Evolutionary conservation across 2,888 invertebrate genomes (phyloP).

Genomic region (Hyppa rectilinea): DNA sequence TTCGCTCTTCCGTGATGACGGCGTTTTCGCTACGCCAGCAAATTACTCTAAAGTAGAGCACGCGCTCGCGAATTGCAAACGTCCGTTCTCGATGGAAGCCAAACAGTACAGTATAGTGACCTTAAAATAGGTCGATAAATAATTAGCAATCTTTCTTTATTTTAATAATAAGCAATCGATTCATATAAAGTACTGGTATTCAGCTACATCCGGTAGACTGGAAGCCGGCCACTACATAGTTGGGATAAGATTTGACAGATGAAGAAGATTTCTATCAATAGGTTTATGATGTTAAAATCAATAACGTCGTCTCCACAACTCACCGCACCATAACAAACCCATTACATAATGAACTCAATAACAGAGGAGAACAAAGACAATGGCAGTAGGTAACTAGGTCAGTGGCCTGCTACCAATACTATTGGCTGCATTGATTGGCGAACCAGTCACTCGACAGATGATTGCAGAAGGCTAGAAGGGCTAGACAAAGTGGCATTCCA

Average conservation of each 20-base stretch:
- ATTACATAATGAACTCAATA: slow-evolving; percentile 9
- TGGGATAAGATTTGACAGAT: background rate
- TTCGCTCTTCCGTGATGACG: no score
- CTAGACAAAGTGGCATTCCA: background rate
- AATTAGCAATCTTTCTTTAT: no score
- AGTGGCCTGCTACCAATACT: slow-evolving; percentile 12
- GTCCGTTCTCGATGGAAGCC: no score
- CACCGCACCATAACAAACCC: slow-evolving; percentile 2
- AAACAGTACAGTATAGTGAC: no score
- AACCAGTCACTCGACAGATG: background rate
- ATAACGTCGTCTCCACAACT: background rate
- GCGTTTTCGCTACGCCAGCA: no score
- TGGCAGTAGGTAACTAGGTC: slow-evolving; percentile 35
- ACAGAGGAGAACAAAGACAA: slow-evolving; percentile 31
- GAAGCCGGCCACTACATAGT: background rate
- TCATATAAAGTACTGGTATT: background rate
- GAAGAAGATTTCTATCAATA: background rate
- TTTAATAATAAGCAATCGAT: background rate
- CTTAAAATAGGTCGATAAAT: no score
- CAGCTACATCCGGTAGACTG: background rate
- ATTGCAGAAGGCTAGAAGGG: background rate
- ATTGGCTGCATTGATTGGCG: slow-evolving; percentile 28
- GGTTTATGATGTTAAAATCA: background rate
- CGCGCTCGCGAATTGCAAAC: no score
- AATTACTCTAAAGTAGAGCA: no score